Evolutionary conservation across 2,797 vertebrate species (phyloP).

Genomic region (Halcyon leucocephala): DNA sequence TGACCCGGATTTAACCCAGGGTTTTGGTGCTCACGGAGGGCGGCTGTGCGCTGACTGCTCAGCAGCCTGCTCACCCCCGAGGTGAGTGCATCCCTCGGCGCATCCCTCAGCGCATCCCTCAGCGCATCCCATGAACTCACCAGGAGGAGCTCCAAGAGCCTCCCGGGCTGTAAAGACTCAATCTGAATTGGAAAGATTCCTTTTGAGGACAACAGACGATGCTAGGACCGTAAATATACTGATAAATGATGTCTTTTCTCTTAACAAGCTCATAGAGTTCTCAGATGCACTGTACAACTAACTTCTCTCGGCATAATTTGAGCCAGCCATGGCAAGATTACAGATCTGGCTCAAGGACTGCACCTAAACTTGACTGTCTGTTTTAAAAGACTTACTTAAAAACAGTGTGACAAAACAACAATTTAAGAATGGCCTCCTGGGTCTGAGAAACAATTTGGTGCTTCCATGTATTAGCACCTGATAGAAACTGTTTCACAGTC

Average conservation of each 20-base stretch:
- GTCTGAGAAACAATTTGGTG: not conserved
- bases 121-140: not conserved
- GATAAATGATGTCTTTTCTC: not conserved
- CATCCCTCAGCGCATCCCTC: not conserved
- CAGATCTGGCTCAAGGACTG: not conserved
- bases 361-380: not conserved
- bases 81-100: not conserved
- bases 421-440: not conserved
- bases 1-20: not conserved
- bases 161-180: not conserved
- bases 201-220: not conserved
- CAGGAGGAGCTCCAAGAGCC: not conserved
- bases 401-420: not conserved
- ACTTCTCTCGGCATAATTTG: not conserved
- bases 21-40: not conserved
- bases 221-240: rapidly evolving
- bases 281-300: not conserved
- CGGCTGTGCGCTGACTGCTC: not conserved
- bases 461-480: not conserved
- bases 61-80: not conserved
- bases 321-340: not conserved
- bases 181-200: not conserved
- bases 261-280: not conserved
- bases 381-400: not conserved
- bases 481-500: not conserved